Evolutionary conservation across 2,888 invertebrate genomes (phyloP).

Genomic region (Drosophila sordidula): DNA sequence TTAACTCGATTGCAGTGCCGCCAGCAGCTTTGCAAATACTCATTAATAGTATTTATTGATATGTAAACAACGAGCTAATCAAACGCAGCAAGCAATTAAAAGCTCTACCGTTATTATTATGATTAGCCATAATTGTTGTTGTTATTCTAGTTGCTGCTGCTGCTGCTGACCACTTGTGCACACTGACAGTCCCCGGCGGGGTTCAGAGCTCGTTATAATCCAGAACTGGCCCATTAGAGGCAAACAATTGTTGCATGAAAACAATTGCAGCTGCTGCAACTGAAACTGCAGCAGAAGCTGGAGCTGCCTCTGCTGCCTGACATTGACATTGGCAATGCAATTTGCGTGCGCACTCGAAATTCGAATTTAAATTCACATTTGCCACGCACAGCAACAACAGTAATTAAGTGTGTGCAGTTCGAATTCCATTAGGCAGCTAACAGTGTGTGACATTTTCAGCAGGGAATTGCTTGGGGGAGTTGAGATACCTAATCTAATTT

Average conservation of each 20-base stretch:
- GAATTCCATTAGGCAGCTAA: slow-evolving; percentile 29
- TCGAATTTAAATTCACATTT: background rate
- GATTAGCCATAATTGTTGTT: slow-evolving; percentile 34
- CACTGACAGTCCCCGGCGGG: slow-evolving; percentile 36
- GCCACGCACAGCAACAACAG: slow-evolving; percentile 1
- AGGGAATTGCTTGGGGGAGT: slow-evolving; percentile 10
- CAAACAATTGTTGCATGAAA: slow-evolving; percentile 33
- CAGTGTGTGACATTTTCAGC: slow-evolving; percentile 5
- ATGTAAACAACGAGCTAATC: slow-evolving; percentile 56
- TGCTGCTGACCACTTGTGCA: slow-evolving; percentile 55
- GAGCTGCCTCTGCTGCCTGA: slow-evolving; percentile 1
- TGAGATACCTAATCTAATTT: background rate
- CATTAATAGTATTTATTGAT: slow-evolving; percentile 49
- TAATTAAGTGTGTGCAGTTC: slow-evolving; percentile 28
- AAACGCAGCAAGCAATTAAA: slow-evolving; percentile 67
- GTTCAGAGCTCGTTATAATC: slow-evolving; percentile 28
- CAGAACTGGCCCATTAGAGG: slow-evolving; percentile 24
- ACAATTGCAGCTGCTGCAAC: slow-evolving; percentile 20
- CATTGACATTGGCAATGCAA: slow-evolving; percentile 33
- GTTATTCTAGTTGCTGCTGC: slow-evolving; percentile 6
- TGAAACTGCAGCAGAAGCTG: background rate
- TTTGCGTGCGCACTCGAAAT: slow-evolving; percentile 9
- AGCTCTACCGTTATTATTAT: slow-evolving; percentile 52
- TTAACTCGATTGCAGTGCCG: slow-evolving; percentile 17
- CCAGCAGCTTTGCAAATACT: slow-evolving; percentile 47